Percentiles rank a stretch among this genome's conserved stretches.
Evolutionary conservation across 2,797 vertebrate genomes (phyloP).

Genomic region (Paedocypris micromegethes): DNA sequence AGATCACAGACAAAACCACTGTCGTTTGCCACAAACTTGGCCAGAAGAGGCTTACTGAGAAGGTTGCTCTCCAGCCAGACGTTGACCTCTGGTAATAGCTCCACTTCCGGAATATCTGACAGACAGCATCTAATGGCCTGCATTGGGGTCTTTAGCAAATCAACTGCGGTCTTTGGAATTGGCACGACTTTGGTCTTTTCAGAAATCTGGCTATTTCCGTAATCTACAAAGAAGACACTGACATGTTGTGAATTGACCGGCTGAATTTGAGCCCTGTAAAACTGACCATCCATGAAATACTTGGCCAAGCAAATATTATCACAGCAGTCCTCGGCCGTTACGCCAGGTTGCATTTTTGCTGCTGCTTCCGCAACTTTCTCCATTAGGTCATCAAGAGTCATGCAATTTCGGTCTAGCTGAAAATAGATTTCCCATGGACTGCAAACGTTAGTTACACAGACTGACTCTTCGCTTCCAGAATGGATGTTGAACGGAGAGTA

Average conservation of each 20-base stretch:
- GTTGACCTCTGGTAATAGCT: conserved; percentile 65
- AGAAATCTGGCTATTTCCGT: conserved; percentile 75
- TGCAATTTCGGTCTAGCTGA: conserved; percentile 78
- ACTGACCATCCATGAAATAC: conserved; percentile 75
- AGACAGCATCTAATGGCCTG: conserved; percentile 81
- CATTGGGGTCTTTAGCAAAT: conserved; percentile 81
- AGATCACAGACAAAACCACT: conserved; percentile 79
- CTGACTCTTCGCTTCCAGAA: conserved; percentile 72
- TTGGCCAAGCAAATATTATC: conserved; percentile 74
- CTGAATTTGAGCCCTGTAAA: conserved; percentile 73
- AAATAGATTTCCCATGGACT: conserved; percentile 81
- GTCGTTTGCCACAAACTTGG: conserved; percentile 64
- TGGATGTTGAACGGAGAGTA: conserved; percentile 78
- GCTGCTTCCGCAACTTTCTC: conserved; percentile 54
- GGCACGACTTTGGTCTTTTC: conserved; percentile 68
- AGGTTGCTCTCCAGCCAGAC: conserved; percentile 72
- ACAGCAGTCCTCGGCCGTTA: conserved; percentile 31
- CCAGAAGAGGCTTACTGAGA: conserved; percentile 71
- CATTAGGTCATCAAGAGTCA: conserved; percentile 65
- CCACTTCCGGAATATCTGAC: conserved; percentile 58
- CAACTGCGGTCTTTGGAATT: conserved; percentile 70
- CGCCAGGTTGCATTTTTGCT: conserved; percentile 50
- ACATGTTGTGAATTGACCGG: conserved; percentile 65
- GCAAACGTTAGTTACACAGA: conserved; percentile 73
- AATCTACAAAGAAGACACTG: conserved; percentile 84